Conservation (phyloP, 2,113 vertebrate species). For the Holacanthus passer region DNA sequence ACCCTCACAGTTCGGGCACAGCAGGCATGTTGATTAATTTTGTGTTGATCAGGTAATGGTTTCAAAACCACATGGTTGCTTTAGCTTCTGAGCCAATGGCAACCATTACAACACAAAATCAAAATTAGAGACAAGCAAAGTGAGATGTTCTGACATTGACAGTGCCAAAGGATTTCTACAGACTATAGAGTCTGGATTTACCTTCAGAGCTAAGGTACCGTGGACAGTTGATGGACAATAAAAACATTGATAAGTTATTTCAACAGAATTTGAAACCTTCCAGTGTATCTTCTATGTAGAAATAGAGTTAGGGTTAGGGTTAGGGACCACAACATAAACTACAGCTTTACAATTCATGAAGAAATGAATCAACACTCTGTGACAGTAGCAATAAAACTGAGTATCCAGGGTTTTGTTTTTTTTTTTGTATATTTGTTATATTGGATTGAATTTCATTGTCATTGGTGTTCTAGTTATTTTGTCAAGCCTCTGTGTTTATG, state of each 20-base stretch:
- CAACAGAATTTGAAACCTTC: not conserved
- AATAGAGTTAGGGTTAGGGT: no score
- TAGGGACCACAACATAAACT: no score
- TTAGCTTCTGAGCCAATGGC: no score
- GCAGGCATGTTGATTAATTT: not conserved
- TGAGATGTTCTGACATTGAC: not conserved
- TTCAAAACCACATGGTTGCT: not conserved
- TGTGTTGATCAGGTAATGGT: not conserved
- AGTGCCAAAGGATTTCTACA: no score
- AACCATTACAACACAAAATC: not conserved
- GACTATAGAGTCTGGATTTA: not conserved
- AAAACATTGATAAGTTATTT: not conserved
- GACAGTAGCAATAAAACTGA: no score
- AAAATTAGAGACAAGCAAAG: not conserved
- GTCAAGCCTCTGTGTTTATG: no score
- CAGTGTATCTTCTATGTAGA: not conserved
- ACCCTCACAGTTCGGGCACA: not conserved
- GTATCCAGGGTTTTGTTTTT: no score
- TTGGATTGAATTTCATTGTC: no score
- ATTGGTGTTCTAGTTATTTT: no score
- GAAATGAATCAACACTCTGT: no score
- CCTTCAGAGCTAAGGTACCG: not conserved
- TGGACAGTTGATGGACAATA: not conserved
- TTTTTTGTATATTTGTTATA: no score
- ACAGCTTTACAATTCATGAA: no score